These are phyloP conservation scores for Melieria omissa DNA, from an alignment of 2,888 invertebrate species.

Conservation along the genomic window DNA sequence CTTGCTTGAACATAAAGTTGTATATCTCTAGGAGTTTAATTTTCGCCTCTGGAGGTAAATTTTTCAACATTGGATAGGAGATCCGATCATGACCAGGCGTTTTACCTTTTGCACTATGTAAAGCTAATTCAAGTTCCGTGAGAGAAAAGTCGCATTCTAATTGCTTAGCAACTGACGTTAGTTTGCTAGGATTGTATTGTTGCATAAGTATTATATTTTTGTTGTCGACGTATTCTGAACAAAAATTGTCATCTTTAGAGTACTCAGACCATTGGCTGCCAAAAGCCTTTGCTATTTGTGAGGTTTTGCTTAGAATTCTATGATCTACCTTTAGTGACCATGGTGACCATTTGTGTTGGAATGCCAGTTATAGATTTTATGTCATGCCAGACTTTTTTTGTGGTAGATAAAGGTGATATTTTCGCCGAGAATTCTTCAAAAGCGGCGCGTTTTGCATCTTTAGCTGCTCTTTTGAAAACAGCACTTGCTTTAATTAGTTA, in stretches of 20 bases:
- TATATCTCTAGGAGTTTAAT: conserved; percentile 6
- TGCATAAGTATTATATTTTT: not conserved
- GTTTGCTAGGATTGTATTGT: not conserved
- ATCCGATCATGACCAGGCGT: conserved; percentile 26
- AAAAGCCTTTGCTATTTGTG: conserved; percentile 16
- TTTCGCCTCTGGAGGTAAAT: conserved; percentile 9
- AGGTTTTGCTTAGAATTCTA: not conserved
- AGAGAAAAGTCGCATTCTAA: conserved; percentile 10
- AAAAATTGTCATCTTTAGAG: conserved; percentile 15
- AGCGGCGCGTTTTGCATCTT: conserved; percentile 2
- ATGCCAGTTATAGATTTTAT: conserved; percentile 15
- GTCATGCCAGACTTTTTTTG: conserved; percentile 18
- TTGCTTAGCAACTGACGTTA: not conserved
- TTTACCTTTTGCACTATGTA: conserved; percentile 17
- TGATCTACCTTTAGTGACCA: conserved; percentile 5
- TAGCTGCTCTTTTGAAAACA: conserved; percentile 20
- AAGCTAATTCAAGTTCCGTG: conserved; percentile 12
- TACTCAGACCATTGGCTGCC: conserved; percentile 14
- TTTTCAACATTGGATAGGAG: conserved; percentile 18
- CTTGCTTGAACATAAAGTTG: conserved; percentile 12
- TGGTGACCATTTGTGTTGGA: not conserved
- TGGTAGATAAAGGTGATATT: conserved; percentile 13
- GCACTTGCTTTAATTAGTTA: conserved; percentile 18
- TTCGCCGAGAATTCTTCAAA: conserved; percentile 4
- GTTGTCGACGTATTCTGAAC: not conserved